phyloP scores from a whole-genome alignment of 1,140 invertebrate genomes.

The Tigriopus japonicus region DNA sequence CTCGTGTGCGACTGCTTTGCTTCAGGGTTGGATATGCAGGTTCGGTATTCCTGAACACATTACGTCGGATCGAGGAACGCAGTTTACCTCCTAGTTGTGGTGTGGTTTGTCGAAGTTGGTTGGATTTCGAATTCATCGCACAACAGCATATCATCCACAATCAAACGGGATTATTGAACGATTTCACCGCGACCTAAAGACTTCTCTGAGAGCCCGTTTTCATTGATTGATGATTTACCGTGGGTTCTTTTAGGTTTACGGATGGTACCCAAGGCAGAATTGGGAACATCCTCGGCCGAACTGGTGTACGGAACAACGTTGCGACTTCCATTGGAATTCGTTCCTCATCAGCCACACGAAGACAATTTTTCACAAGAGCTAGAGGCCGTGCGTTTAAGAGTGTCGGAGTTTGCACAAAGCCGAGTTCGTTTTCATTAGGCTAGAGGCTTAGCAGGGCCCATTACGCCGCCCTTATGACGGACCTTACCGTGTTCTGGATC shows the following conservation, averaged over 20 bases:
- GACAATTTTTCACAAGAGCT: no score
- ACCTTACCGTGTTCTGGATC: no score
- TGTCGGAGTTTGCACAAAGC: no score
- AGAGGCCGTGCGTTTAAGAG: no score
- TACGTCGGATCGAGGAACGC: background rate
- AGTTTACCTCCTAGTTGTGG: background rate
- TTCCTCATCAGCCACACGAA: no score
- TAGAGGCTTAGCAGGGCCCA: no score
- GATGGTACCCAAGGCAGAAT: constrained; percentile 20
- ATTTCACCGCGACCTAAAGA: background rate
- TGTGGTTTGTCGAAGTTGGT: background rate
- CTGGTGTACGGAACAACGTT: constrained; percentile 18
- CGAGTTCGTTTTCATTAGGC: no score
- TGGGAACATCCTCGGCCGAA: constrained; percentile 16
- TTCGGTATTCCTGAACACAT: background rate
- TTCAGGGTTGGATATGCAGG: background rate
- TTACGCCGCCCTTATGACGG: no score
- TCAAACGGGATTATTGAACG: constrained; percentile 15
- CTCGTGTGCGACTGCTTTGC: background rate
- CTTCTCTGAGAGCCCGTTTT: background rate
- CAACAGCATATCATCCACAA: constrained; percentile 12
- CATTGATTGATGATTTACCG: constrained; percentile 17
- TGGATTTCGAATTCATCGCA: background rate
- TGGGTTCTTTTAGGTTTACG: constrained; percentile 17
- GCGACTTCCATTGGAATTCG: constrained; percentile 13